These are phyloP conservation scores for Oryzias javanicus DNA, from an alignment of 2,113 vertebrate species.

Conservation along the genomic window DNA sequence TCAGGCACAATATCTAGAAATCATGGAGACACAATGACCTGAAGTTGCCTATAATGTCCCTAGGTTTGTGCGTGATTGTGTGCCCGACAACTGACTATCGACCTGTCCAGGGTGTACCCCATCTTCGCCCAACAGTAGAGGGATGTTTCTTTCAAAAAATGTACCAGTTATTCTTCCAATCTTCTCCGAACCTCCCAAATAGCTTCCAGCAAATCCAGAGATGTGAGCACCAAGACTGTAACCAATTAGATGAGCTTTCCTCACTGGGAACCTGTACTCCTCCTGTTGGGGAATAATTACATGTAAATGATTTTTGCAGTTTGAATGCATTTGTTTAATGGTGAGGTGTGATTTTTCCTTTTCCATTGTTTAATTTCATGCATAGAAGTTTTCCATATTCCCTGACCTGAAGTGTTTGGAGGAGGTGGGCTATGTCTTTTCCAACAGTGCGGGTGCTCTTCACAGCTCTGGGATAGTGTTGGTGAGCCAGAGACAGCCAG, in stretches of 20 bases:
- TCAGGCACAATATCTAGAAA: no score
- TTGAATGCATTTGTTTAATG: not conserved
- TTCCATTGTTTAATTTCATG: not conserved
- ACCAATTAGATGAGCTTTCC: constrained; percentile 88
- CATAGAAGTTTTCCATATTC: not conserved
- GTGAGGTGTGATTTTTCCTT: not conserved
- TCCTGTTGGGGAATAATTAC: constrained; percentile 71
- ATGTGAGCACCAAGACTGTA: constrained; percentile 97
- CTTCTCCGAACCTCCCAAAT: constrained; percentile 76
- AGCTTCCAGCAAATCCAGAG: constrained; percentile 92
- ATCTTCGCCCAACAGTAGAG: no score
- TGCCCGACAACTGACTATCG: no score
- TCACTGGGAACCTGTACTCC: constrained; percentile 74
- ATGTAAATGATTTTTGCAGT: not conserved
- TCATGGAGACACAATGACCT: no score
- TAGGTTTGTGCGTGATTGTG: no score
- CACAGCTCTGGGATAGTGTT: constrained; percentile 84
- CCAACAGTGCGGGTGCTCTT: constrained; percentile 84
- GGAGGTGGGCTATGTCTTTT: constrained; percentile 83
- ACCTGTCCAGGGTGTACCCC: no score
- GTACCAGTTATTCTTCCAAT: constrained; percentile 96
- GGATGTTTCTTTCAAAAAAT: not conserved
- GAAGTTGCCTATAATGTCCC: no score
- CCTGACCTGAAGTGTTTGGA: constrained; percentile 86
- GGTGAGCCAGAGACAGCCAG: constrained; percentile 84